A percentile compares a stretch with the other conserved stretches of the same genome.
These are phyloP conservation scores for Drosophila murphyi DNA, from an alignment of 1,140 invertebrate genomes.

Conservation along the genomic window DNA sequence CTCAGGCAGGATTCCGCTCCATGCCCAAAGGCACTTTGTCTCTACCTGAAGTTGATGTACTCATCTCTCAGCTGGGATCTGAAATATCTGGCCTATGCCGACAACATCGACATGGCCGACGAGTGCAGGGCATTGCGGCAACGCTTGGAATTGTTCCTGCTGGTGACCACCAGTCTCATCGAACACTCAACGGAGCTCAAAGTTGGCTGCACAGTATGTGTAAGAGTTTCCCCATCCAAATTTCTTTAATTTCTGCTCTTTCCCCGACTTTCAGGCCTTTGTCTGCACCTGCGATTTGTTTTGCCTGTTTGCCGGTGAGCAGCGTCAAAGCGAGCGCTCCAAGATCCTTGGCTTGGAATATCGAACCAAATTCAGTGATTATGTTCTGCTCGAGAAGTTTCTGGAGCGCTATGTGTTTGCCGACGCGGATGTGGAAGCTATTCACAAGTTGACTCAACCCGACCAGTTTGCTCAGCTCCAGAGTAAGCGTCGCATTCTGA, in stretches of 20 bases:
- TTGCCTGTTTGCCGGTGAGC: constrained; percentile 30
- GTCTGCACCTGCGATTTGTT: constrained; percentile 49
- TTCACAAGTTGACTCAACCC: background rate
- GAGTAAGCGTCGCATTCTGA: constrained; percentile 30
- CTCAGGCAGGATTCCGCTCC: background rate
- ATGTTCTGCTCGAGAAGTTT: constrained; percentile 45
- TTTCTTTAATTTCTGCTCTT: background rate
- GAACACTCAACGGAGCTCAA: background rate
- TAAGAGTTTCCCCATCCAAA: background rate
- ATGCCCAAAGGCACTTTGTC: background rate
- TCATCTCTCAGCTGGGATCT: constrained; percentile 45
- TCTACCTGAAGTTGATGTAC: constrained; percentile 41
- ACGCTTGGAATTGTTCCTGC: constrained; percentile 4
- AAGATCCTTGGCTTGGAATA: constrained; percentile 12
- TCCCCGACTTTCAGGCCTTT: constrained; percentile 28
- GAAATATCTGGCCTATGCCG: background rate
- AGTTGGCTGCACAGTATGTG: constrained; percentile 19
- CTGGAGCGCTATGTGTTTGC: constrained; percentile 20
- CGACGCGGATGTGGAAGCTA: background rate
- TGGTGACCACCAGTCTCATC: constrained; percentile 3
- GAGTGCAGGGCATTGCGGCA: background rate
- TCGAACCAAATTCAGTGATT: constrained; percentile 19
- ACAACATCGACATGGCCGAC: background rate
- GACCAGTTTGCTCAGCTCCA: background rate
- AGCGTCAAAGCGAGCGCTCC: background rate